Evolutionary conservation across 2,113 vertebrate genomes (phyloP).

Genomic region (Climacteris rufus): DNA sequence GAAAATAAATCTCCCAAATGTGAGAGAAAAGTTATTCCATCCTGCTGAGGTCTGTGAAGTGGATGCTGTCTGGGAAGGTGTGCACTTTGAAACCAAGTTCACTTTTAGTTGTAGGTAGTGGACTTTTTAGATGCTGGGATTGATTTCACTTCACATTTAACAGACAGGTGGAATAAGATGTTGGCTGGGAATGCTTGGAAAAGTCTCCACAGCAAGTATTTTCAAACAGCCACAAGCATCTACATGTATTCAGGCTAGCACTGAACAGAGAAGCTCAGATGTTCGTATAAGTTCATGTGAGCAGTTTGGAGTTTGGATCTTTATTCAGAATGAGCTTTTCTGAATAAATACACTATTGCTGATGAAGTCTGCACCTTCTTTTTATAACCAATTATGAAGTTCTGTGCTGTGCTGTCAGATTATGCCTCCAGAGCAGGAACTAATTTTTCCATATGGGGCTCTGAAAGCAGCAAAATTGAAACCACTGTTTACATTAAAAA

Average conservation of each 20-base stretch:
- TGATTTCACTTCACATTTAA: neutral
- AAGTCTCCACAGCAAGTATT: neutral
- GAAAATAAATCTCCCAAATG: neutral
- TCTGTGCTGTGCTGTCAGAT: neutral
- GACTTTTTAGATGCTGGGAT: neutral
- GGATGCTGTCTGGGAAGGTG: neutral
- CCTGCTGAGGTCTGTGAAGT: neutral
- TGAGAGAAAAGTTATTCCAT: neutral
- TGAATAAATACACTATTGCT: neutral
- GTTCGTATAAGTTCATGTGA: neutral
- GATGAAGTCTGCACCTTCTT: neutral
- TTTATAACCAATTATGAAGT: neutral
- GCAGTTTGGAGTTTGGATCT: neutral
- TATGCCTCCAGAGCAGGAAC: neutral
- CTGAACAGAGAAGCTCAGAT: neutral
- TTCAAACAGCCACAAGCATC: neutral
- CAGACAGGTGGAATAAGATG: neutral
- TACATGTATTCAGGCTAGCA: neutral
- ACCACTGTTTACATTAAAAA: neutral
- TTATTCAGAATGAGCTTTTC: neutral
- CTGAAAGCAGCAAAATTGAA: neutral
- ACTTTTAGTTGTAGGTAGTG: neutral
- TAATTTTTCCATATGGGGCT: neutral
- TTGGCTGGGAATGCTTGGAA: neutral
- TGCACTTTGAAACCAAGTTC: neutral